phyloP scores from a whole-genome alignment of 2,888 invertebrate species.

The Troides helena region DNA sequence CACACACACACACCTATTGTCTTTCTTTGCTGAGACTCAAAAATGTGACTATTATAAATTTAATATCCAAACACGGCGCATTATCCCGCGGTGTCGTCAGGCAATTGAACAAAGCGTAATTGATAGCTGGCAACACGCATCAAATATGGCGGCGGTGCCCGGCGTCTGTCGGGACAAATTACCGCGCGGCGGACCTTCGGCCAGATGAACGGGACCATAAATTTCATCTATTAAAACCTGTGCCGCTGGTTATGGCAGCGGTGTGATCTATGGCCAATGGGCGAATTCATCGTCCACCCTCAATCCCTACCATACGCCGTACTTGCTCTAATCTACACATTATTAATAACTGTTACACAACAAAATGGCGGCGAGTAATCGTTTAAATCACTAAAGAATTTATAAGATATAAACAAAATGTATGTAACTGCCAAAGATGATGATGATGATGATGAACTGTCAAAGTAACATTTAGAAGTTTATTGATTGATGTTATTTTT shows the following conservation, averaged over 20 bases:
- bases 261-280: slow-evolving; percentile 15
- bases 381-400: too few species aligned
- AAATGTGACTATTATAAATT: neutral
- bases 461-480: too few species aligned
- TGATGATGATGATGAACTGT: too few species aligned
- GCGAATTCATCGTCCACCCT: neutral
- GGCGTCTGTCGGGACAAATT: slow-evolving; percentile 57
- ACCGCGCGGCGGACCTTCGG: slow-evolving; percentile 56
- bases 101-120: slow-evolving; percentile 25
- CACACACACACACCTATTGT: too few species aligned
- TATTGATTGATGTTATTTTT: too few species aligned
- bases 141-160: slow-evolving; percentile 40
- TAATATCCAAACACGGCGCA: slow-evolving; percentile 2
- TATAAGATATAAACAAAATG: too few species aligned
- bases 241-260: slow-evolving; percentile 34
- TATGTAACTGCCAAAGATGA: too few species aligned
- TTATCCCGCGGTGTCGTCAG: slow-evolving; percentile 1
- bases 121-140: slow-evolving; percentile 38
- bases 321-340: neutral
- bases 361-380: neutral
- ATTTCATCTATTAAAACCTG: slow-evolving; percentile 68
- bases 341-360: neutral
- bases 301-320: neutral
- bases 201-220: slow-evolving; percentile 68
- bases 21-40: neutral